These are phyloP conservation scores for Micropoecilia bifurca DNA, from an alignment of 2,797 vertebrate species.

Conservation along the genomic window DNA sequence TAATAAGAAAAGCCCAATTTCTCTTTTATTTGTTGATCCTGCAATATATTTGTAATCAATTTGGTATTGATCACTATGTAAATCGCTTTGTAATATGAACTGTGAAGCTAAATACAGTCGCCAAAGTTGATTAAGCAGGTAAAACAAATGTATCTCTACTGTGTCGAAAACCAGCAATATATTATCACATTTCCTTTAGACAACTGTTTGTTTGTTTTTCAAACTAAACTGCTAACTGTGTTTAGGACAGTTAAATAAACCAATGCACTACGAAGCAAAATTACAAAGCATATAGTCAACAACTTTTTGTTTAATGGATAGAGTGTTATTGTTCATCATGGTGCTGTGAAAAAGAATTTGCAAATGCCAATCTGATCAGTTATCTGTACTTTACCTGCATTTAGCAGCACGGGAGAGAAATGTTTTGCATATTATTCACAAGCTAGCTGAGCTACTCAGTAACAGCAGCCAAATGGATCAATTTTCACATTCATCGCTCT, in stretches of 20 bases:
- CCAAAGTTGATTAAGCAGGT: conserved; percentile 32
- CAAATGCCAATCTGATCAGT: background rate
- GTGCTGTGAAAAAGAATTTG: conserved; percentile 11
- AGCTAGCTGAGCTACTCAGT: background rate
- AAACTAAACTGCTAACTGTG: conserved; percentile 54
- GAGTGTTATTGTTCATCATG: conserved; percentile 40
- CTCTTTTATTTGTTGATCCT: background rate
- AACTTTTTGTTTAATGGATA: conserved; percentile 34
- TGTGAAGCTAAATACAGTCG: conserved; percentile 33
- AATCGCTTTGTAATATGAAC: conserved; percentile 37
- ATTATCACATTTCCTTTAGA: conserved; percentile 49
- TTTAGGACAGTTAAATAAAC: conserved; percentile 57
- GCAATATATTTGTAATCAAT: conserved; percentile 3
- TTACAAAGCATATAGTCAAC: conserved; percentile 31
- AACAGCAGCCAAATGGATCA: background rate
- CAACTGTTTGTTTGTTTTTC: background rate
- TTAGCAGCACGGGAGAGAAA: background rate
- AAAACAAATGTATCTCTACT: conserved; percentile 58
- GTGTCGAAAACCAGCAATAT: conserved; percentile 46
- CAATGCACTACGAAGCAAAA: conserved; percentile 48
- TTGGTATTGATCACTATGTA: conserved; percentile 6
- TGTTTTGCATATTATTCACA: background rate
- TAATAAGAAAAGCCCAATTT: background rate
- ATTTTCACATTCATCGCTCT: background rate
- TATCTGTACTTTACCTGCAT: background rate